These are phyloP conservation scores for Metopolophium dirhodum DNA, from an alignment of 1,140 invertebrate genomes.

Conservation along the genomic window DNA sequence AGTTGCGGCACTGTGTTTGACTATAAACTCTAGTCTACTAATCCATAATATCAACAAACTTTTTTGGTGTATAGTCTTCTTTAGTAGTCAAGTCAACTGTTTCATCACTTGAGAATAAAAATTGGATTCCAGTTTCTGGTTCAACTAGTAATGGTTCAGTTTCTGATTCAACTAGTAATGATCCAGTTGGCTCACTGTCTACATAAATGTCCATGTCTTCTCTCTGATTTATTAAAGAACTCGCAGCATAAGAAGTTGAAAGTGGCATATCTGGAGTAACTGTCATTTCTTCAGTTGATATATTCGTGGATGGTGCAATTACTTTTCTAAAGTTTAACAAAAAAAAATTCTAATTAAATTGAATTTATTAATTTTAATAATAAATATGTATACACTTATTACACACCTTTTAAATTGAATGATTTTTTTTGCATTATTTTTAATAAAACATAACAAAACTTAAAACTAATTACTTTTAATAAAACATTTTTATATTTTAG, in stretches of 20 bases:
- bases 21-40: background rate
- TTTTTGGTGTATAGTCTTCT: background rate
- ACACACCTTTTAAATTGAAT: background rate
- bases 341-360: background rate
- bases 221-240: background rate
- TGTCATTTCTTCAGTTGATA: background rate
- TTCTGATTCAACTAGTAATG: no score
- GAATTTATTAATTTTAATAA: background rate
- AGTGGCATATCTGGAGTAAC: background rate
- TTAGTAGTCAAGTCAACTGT: conserved; percentile 17
- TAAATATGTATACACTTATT: background rate
- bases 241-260: background rate
- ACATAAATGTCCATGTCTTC: no score
- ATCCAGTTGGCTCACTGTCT: no score
- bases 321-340: background rate
- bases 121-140: conserved; percentile 36
- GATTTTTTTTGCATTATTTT: background rate
- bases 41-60: background rate
- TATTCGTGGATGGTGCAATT: background rate
- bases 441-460: background rate
- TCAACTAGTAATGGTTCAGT: background rate
- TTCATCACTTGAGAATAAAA: background rate
- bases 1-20: no score
- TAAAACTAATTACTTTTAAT: background rate
- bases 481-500: background rate